Evolutionary conservation across 2,888 invertebrate genomes (phyloP).

Genomic region (Parascotia fuliginaria): DNA sequence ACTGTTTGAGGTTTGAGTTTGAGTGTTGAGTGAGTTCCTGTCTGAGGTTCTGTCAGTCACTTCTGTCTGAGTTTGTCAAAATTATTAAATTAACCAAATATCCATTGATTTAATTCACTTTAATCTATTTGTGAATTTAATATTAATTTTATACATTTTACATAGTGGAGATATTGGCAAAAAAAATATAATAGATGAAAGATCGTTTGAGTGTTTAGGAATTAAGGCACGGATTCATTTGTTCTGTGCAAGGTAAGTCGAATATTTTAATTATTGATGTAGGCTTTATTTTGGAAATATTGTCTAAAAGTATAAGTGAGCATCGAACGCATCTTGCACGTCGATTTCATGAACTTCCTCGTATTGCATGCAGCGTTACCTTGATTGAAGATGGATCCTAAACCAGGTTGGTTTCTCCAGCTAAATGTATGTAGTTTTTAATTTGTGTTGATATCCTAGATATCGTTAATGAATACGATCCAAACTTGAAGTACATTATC

Average conservation of each 20-base stretch:
- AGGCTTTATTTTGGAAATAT: conserved; percentile 30
- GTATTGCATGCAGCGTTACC: conserved; percentile 83
- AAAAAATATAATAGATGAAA: background rate
- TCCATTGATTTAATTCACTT: background rate
- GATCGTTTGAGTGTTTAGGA: background rate
- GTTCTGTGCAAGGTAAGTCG: conserved; percentile 30
- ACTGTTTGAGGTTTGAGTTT: no score
- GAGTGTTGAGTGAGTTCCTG: no score
- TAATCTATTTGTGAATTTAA: background rate
- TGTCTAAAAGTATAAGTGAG: conserved; percentile 31
- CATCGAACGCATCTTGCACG: conserved; percentile 61
- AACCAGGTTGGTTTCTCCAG: conserved; percentile 79
- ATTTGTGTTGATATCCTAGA: conserved; percentile 19
- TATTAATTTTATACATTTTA: background rate
- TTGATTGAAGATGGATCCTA: conserved; percentile 80
- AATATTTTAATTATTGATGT: conserved; percentile 13
- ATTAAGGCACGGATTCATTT: background rate
- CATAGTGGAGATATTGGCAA: background rate
- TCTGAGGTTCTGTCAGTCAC: no score
- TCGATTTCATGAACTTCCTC: conserved; percentile 68
- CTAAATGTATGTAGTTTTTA: conserved; percentile 38
- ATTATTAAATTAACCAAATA: background rate
- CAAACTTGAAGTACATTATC: conserved; percentile 3
- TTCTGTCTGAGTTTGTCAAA: no score
- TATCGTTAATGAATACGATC: conserved; percentile 12